Base-by-base conservation (phyloP, 2,113 vertebrate genomes). In the Podocnemis expansa region DNA sequence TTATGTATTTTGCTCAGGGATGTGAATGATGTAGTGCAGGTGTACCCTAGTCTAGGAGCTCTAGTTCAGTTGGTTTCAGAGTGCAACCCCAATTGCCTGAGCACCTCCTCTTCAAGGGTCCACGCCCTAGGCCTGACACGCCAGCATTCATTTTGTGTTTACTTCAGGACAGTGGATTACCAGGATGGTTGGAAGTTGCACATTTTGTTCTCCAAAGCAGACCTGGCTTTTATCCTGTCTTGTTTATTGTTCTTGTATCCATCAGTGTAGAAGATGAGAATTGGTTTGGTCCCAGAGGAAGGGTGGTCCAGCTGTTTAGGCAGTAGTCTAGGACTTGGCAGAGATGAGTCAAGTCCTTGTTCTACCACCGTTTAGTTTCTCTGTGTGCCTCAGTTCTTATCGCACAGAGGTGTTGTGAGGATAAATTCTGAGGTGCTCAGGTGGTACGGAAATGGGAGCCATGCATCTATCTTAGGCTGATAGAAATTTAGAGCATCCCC, bases 281-380 rank as follows among this genome's bases (percentile, higher is more conserved):
- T 2, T 22, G 19, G 3, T 19, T 43, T 54, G 78, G 1, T 80
- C 1, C 0, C 3, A 70, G n/a, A 70, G 67, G n/a, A 41, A 70
- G n/a, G 67, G n/a, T 70, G 67, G 67, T 38, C 16, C 63, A 21
- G 63, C 31, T 31, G 34, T 41, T 73, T n/a, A 41, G 34, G n/a
- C 7, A 19, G 16, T 73, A 73, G 21, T 21, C n/a, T 73, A 73
- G n/a, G n/a, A 41, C 21, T 41, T 21, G 25, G 9, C 80, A 38
- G 29, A 60, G 58, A 29, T 60, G 7, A 60, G 17, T 9, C 1
- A 0, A 19, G 19, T 70, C 24, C 84, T 73, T 73, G 21, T 24
- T 85, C 78, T 56, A 3, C 85, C 85, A 63, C 2, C 21, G 19
- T 70, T 85, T 16, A 38, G 31, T 56, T 70, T 45, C 45, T 5